Conservation (phyloP, 2,113 vertebrate genomes). For the Chloebia gouldiae region DNA sequence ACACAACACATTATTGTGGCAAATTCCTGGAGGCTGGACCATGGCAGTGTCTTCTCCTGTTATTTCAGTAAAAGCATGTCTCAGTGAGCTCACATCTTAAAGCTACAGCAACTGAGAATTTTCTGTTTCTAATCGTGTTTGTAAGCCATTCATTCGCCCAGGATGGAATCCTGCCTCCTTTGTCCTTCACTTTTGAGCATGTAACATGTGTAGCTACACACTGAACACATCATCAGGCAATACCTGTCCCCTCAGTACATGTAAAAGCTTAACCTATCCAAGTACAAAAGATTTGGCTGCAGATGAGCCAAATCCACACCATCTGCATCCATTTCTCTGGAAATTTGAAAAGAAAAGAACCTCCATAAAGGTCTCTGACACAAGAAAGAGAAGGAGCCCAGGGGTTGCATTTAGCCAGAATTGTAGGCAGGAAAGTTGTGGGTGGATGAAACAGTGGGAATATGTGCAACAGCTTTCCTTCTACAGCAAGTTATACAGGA, state of each 20-base stretch:
- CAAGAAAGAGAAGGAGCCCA: not conserved
- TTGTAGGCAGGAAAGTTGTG: not conserved
- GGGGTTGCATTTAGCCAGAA: not conserved
- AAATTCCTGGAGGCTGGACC: not conserved
- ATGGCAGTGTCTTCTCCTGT: not conserved
- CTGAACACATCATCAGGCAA: not conserved
- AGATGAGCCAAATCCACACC: not conserved
- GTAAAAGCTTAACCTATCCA: not conserved
- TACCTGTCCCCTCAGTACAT: not conserved
- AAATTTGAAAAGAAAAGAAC: not conserved
- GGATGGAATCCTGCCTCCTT: not conserved
- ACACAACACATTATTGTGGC: not conserved
- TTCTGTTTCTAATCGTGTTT: not conserved
- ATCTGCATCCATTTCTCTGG: not conserved
- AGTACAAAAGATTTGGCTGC: not conserved
- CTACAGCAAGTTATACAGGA: not conserved
- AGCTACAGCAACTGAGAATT: not conserved
- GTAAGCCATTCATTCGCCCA: not conserved
- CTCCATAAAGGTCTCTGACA: not conserved
- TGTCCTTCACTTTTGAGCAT: not conserved
- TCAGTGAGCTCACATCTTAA: not conserved
- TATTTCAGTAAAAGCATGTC: not conserved
- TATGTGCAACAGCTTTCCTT: not conserved
- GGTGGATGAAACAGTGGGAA: not conserved
- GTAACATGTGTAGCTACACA: not conserved